A percentile compares a stretch with the other conserved stretches of the same genome.
Conservation (phyloP, 2,113 vertebrate species). For the Rhinoderma darwinii region DNA sequence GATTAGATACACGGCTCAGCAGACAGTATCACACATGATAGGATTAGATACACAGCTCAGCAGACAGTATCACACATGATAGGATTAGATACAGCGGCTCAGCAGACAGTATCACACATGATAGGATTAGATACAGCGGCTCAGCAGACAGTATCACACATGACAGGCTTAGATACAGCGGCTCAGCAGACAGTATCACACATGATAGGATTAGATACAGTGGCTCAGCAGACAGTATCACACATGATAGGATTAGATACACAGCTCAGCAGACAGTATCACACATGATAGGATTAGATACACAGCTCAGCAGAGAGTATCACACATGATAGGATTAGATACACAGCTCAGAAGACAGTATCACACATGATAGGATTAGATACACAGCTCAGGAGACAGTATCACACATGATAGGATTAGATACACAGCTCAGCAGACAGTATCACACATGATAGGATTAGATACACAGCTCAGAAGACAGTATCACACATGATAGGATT, state of each 20-base stretch:
- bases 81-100: neutral
- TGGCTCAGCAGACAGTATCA: neutral
- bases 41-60: neutral
- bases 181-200: neutral
- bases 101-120: no score
- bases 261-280: slow-evolving; percentile 5
- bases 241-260: neutral
- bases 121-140: neutral
- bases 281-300: neutral
- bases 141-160: neutral
- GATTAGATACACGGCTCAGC: neutral
- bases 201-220: neutral
- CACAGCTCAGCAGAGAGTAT: neutral
- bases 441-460: neutral
- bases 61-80: neutral
- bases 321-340: neutral
- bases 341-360: neutral
- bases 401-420: neutral
- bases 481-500: neutral
- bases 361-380: neutral
- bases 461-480: slow-evolving; percentile 2
- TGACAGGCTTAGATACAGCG: neutral
- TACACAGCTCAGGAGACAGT: neutral
- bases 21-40: neutral
- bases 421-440: neutral